A percentile compares a stretch with the other conserved stretches of the same genome.
Evolutionary conservation across 2,888 invertebrate species (phyloP).

Genomic region (Apodemia duryi): DNA sequence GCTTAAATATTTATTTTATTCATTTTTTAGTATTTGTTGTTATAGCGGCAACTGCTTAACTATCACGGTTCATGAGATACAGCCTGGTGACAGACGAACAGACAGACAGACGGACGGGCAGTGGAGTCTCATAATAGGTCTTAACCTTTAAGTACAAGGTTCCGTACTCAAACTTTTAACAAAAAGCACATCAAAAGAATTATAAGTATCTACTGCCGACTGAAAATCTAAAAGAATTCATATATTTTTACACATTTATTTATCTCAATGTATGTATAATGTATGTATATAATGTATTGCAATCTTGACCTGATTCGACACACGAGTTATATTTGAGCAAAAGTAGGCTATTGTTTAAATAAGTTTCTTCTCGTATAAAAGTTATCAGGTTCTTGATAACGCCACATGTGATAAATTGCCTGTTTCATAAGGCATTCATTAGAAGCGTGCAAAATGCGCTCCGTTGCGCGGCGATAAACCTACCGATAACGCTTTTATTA

Average conservation of each 20-base stretch:
- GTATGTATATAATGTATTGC: not conserved
- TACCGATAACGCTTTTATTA: constrained; percentile 71
- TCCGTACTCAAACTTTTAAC: too few relatives aligned
- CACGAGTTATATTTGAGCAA: constrained; percentile 10
- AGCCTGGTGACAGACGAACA: too few relatives aligned
- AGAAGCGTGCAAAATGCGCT: constrained; percentile 75
- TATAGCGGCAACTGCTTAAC: too few relatives aligned
- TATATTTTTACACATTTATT: not conserved
- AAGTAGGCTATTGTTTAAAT: constrained; percentile 56
- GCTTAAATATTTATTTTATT: too few relatives aligned
- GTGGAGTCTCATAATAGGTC: too few relatives aligned
- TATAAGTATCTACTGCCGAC: too few relatives aligned
- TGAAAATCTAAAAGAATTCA: not conserved
- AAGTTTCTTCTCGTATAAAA: constrained; percentile 62
- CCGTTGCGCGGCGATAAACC: constrained; percentile 73
- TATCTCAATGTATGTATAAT: not conserved
- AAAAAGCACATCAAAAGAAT: too few relatives aligned
- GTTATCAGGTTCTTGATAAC: constrained; percentile 72
- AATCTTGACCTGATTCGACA: not conserved
- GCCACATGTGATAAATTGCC: constrained; percentile 75
- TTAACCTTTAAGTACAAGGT: too few relatives aligned
- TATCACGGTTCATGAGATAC: too few relatives aligned
- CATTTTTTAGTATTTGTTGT: too few relatives aligned
- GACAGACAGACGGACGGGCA: too few relatives aligned
- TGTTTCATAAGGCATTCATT: constrained; percentile 79